Base-by-base conservation (phyloP, 1,140 invertebrate species). In the Cotesia typhae region DNA sequence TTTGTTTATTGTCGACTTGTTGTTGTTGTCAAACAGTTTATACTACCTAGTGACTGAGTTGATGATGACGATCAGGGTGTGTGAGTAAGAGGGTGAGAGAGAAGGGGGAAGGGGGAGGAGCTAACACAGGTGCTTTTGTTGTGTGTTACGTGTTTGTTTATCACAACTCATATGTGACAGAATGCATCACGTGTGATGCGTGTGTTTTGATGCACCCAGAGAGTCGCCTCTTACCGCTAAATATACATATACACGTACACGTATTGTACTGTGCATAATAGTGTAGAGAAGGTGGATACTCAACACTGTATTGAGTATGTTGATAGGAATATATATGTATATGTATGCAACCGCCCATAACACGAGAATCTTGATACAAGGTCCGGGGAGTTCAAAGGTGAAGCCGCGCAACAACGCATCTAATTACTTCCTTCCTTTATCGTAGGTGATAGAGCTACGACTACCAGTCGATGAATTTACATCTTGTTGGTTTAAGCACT, bases 401-500 rank as follows among this genome's bases (percentile, higher is more conserved):
- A 77, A 74, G 28, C 76, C 69, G 81, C 79, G 80, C 81, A 83
- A 83, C 83, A 84, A 82, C 81, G 83, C 81, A 83, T 83, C 83
- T 84, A 84, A 84, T 84, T 84, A 84, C 83, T 84, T 80, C 81
- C 80, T 81, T 81, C 81, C 81, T 80, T 76, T 76, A 75, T 71
- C 75, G 76, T 77, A 74, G 75, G 72, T 10, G 36, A 36, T 72
- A 74, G 72, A 47, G 41, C 41, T 47, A 47, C 41, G 41, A 47
- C 41, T 47, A 47, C 41, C 6, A 47, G 41, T 75, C 73, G 71
- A 69, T 67, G 75, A 80, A 85, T 85, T 85, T 84, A 83, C 82
- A 85, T 85, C 80, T 81, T 84, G 83, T 85, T 85, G 83, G 81
- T 79, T 81, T 77, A 83, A 82, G 81, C 78, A 81, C 79, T 78